These are phyloP conservation scores for Noctua fimbriata DNA, from an alignment of 2,888 invertebrate species.

Conservation along the genomic window DNA sequence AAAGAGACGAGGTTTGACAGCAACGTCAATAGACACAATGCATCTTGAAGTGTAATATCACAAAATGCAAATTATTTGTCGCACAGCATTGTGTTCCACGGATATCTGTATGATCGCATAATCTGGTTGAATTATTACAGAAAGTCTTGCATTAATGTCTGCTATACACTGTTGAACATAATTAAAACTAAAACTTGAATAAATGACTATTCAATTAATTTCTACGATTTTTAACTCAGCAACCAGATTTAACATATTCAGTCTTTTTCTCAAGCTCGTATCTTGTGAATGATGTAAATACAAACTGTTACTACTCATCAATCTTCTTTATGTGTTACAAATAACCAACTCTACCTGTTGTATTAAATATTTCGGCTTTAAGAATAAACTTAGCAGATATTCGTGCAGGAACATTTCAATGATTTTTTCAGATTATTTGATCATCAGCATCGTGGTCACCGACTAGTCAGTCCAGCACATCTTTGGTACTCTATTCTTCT, in stretches of 20 bases:
- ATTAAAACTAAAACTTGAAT: constrained; percentile 24
- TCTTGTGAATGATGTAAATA: constrained; percentile 49
- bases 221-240: constrained; percentile 25
- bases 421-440: constrained; percentile 72
- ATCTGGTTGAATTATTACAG: constrained; percentile 74
- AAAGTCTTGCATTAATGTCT: constrained; percentile 69
- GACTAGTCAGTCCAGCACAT: constrained; percentile 82
- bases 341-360: constrained; percentile 33
- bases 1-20: constrained; percentile 95
- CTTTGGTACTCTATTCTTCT: constrained; percentile 76
- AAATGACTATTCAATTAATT: constrained; percentile 19
- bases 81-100: constrained; percentile 78
- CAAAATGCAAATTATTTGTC: constrained; percentile 82
- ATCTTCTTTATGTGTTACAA: constrained; percentile 8
- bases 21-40: constrained; percentile 84
- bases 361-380: constrained; percentile 26
- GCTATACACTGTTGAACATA: constrained; percentile 40
- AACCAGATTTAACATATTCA: constrained; percentile 47
- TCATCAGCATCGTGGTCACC: constrained; percentile 73
- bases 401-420: constrained; percentile 66
- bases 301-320: constrained; percentile 17
- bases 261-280: constrained; percentile 14
- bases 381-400: constrained; percentile 55
- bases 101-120: constrained; percentile 74
- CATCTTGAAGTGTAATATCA: constrained; percentile 85